Percentiles rank a stretch among this genome's conserved stretches.
phyloP scores from a whole-genome alignment of 2,888 invertebrate species.

The Eristalinus aeneus region DNA sequence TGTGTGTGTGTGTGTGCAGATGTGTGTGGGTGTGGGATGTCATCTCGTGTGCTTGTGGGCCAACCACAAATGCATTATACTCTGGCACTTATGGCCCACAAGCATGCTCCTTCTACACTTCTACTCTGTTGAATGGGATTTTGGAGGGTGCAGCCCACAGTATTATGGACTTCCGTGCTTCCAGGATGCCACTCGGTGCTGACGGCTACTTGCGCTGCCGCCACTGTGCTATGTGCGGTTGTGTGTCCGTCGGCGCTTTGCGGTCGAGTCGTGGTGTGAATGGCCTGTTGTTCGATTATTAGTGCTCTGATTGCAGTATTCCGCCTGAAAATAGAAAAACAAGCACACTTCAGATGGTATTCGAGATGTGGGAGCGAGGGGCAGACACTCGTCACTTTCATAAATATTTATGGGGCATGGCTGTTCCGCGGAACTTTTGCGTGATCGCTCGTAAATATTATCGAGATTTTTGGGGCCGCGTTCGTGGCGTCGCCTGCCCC shows the following conservation, averaged over 20 bases:
- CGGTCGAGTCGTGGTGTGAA: conserved; percentile 61
- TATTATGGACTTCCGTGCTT: neutral
- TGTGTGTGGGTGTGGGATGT: conserved; percentile 4
- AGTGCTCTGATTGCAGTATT: conserved; percentile 65
- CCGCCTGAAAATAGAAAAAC: conserved; percentile 53
- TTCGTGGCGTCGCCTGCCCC: neutral
- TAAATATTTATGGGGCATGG: conserved; percentile 44
- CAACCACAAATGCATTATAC: conserved; percentile 38
- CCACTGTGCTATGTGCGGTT: conserved; percentile 59
- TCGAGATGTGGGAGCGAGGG: neutral
- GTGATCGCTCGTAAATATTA: neutral
- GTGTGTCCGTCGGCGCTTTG: conserved; percentile 60
- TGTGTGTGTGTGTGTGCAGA: conserved; percentile 10
- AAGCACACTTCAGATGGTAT: conserved; percentile 4
- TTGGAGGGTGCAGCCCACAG: neutral
- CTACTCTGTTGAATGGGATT: neutral
- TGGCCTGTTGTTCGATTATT: conserved; percentile 64
- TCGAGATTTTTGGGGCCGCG: neutral
- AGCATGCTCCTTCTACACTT: neutral
- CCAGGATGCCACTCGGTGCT: conserved; percentile 37
- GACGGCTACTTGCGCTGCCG: neutral
- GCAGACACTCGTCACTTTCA: neutral
- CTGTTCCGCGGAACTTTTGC: neutral
- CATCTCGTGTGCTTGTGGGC: conserved; percentile 18
- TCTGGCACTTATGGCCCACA: conserved; percentile 34